These are phyloP conservation scores for Tridacna crocea DNA, from an alignment of 2,888 invertebrate genomes.

Conservation along the genomic window DNA sequence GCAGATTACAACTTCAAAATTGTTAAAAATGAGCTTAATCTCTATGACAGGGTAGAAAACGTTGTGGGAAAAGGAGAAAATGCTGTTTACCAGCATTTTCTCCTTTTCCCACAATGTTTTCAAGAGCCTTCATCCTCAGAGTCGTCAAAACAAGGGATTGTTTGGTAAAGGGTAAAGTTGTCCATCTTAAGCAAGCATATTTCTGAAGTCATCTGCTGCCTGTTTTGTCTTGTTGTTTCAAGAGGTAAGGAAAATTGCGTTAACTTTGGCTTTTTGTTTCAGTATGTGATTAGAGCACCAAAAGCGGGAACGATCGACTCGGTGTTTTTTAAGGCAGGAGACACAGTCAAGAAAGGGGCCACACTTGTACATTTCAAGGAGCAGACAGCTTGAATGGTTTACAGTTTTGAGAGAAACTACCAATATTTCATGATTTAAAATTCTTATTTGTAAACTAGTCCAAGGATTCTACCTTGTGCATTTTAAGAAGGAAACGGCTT, in stretches of 20 bases:
- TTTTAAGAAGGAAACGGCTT: slow-evolving; percentile 63
- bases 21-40: too few species aligned
- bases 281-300: slow-evolving; percentile 94
- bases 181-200: too few species aligned
- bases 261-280: slow-evolving; percentile 57
- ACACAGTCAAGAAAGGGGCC: slow-evolving; percentile 90
- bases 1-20: too few species aligned
- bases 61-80: too few species aligned
- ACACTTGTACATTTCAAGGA: slow-evolving; percentile 82
- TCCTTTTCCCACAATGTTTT: neutral
- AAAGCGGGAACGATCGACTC: slow-evolving; percentile 91
- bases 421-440: too few species aligned
- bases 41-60: too few species aligned
- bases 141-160: neutral
- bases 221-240: too few species aligned
- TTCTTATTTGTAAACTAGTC: too few species aligned
- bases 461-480: slow-evolving; percentile 36
- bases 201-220: too few species aligned
- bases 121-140: neutral
- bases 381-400: slow-evolving; percentile 9
- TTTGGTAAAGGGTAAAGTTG: too few species aligned
- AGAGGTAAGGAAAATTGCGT: too few species aligned
- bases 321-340: slow-evolving; percentile 90
- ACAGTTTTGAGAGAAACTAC: too few species aligned
- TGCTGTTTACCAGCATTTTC: neutral